Percentiles rank a stretch among this genome's conserved stretches.
Conservation (phyloP, 2,113 vertebrate genomes). For the Gopherus evgoodei region DNA sequence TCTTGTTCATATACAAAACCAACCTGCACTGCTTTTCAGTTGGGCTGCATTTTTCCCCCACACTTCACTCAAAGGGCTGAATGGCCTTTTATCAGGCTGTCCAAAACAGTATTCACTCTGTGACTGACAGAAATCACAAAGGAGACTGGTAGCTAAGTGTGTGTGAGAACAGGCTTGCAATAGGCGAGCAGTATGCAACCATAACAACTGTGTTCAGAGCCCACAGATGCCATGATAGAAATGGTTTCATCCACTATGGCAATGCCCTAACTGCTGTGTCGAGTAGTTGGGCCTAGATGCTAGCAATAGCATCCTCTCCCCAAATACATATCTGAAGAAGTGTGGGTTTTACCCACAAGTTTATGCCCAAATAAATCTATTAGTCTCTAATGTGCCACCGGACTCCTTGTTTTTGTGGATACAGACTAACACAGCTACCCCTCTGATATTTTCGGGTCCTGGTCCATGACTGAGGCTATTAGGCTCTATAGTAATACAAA, state of each 20-base stretch:
- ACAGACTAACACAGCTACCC: too few species aligned
- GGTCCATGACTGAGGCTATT: too few species aligned
- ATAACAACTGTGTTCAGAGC: neutral
- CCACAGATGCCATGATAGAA: rapidly evolving
- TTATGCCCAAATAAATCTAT: too few species aligned
- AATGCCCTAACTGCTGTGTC: neutral
- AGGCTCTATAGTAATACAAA: neutral
- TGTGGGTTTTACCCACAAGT: too few species aligned
- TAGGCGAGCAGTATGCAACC: neutral
- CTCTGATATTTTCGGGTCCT: too few species aligned
- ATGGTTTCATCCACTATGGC: neutral
- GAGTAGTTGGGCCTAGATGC: rapidly evolving
- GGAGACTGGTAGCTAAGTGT: rapidly evolving
- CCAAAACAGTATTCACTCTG: rapidly evolving
- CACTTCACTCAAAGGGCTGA: neutral
- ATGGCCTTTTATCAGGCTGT: rapidly evolving
- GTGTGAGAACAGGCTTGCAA: neutral
- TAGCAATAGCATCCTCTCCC: neutral
- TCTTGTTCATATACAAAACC: neutral
- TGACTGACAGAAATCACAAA: neutral
- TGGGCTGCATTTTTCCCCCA: neutral
- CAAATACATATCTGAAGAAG: neutral
- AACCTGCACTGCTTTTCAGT: neutral
- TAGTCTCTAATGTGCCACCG: too few species aligned
- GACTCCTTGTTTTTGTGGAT: too few species aligned